Evolutionary conservation across 1,140 invertebrate species (phyloP).

Genomic region (Panagrolaimus sp.): DNA sequence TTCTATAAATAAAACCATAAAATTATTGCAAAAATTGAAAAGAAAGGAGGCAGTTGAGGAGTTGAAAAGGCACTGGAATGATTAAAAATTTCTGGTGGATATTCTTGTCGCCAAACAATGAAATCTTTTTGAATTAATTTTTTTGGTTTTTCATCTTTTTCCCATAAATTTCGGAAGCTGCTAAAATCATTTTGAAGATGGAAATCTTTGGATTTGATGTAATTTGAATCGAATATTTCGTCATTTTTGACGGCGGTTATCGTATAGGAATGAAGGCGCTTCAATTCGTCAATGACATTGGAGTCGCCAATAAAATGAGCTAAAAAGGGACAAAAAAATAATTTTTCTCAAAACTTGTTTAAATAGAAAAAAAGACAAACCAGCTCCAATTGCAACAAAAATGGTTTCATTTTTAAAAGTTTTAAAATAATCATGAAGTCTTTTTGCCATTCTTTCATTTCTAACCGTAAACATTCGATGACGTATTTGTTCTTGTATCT

Average conservation of each 20-base stretch:
- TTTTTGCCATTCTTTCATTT: constrained; percentile 11
- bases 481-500: constrained; percentile 15
- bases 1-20: no score
- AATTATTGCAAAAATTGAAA: no score
- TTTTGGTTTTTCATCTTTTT: neutral
- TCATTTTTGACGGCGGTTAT: neutral
- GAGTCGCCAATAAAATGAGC: constrained; percentile 6
- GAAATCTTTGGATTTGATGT: constrained; percentile 1
- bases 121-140: constrained; percentile 3
- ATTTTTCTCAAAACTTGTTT: neutral
- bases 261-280: neutral
- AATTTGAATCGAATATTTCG: neutral
- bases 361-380: neutral
- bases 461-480: neutral
- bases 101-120: constrained; percentile 3
- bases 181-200: neutral
- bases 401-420: constrained; percentile 2
- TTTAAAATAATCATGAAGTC: constrained; percentile 4
- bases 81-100: constrained; percentile 7
- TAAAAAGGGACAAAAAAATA: neutral
- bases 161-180: constrained; percentile 4
- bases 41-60: no score
- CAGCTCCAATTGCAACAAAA: constrained; percentile 12
- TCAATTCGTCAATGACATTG: neutral
- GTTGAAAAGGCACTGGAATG: no score